Percentiles rank a stretch among this genome's conserved stretches.
phyloP scores from a whole-genome alignment of 2,113 vertebrate genomes.

The Cygnus buccinator region DNA sequence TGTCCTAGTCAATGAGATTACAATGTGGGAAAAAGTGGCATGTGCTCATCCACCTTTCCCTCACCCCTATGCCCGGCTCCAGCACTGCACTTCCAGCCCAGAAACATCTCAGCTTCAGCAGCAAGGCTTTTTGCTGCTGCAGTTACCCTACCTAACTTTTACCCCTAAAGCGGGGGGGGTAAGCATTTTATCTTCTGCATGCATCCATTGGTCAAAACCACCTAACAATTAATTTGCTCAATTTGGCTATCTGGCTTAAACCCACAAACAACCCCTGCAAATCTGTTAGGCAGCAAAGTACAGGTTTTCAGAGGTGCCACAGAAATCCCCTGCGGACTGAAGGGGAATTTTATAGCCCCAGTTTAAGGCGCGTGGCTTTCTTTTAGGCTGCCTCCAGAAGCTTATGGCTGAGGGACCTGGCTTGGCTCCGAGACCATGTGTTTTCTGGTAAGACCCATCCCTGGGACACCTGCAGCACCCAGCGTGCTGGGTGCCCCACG shows the following conservation, averaged over 20 bases:
- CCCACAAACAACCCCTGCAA: neutral
- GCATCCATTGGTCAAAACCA: neutral
- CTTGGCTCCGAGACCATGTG: accelerated
- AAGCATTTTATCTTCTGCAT: neutral
- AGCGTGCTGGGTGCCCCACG: accelerated
- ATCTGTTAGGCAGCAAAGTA: neutral
- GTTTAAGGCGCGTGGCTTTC: neutral
- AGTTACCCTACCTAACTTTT: neutral
- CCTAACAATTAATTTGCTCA: neutral
- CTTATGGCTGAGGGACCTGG: neutral
- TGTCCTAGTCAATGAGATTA: neutral
- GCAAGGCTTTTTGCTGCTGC: neutral
- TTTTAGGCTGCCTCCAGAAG: neutral
- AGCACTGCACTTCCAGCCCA: neutral
- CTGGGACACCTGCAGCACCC: neutral
- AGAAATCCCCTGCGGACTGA: neutral
- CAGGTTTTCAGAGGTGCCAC: neutral
- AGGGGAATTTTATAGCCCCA: neutral
- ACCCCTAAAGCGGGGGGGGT: too few relatives aligned
- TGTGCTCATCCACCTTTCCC: neutral
- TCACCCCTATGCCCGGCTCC: neutral
- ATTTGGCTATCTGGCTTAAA: neutral
- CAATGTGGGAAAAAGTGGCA: neutral
- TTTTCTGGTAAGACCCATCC: neutral
- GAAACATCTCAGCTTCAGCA: accelerated